Conservation (phyloP, 2,888 invertebrate genomes). For the Phengaris alcon region DNA sequence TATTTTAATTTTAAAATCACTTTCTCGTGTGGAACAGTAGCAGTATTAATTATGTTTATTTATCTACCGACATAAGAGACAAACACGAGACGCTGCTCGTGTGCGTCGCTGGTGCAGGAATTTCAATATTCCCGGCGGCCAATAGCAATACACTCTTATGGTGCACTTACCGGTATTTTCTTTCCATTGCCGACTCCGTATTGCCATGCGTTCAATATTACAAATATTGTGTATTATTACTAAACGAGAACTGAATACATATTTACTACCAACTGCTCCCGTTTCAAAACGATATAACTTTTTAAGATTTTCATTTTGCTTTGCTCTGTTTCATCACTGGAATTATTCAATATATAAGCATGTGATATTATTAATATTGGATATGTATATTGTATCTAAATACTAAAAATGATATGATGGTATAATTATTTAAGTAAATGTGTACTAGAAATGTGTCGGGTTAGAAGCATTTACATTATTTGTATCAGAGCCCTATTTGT, state of each 20-base stretch:
- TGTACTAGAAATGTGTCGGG: too few relatives aligned
- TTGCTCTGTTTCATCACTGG: not conserved
- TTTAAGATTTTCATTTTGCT: constrained; percentile 10
- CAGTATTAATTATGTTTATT: too few relatives aligned
- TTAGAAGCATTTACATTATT: too few relatives aligned
- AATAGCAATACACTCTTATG: constrained; percentile 61
- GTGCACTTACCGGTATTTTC: constrained; percentile 59
- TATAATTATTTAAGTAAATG: too few relatives aligned
- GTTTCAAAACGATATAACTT: constrained; percentile 7
- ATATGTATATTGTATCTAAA: too few relatives aligned
- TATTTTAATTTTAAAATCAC: too few relatives aligned
- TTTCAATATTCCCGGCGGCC: constrained; percentile 65
- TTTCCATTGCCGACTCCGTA: constrained; percentile 57
- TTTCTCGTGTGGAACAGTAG: too few relatives aligned
- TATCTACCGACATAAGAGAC: not conserved
- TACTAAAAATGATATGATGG: too few relatives aligned
- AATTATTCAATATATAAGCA: not conserved
- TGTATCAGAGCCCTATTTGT: too few relatives aligned
- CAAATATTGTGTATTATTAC: constrained; percentile 62
- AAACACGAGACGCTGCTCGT: not conserved
- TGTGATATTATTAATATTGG: too few relatives aligned
- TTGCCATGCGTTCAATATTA: constrained; percentile 58
- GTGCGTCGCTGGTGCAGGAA: constrained; percentile 47
- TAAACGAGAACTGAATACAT: constrained; percentile 43
- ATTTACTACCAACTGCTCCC: constrained; percentile 32